Evolutionary conservation across 2,888 invertebrate genomes (phyloP).

Genomic region (Drosophila cracens): DNA sequence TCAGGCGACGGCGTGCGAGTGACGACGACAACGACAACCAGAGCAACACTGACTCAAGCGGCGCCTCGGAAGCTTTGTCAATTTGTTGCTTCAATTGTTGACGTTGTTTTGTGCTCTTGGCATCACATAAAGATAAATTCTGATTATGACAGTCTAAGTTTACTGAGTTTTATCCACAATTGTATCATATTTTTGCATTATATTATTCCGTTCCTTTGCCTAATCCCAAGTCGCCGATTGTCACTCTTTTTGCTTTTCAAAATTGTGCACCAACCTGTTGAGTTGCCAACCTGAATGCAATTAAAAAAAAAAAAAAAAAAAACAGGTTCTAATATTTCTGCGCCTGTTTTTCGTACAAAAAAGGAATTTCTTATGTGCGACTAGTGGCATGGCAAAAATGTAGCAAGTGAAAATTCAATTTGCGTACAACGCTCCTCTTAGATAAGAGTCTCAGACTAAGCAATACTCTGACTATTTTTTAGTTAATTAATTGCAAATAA

Average conservation of each 20-base stretch:
- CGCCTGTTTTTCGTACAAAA: conserved; percentile 15
- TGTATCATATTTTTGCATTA: conserved; percentile 4
- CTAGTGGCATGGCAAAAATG: conserved; percentile 6
- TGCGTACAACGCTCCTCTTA: background rate
- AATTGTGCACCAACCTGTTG: conserved; percentile 47
- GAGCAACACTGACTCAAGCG: conserved; percentile 7
- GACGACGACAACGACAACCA: conserved; percentile 15
- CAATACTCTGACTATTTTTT: conserved; percentile 1
- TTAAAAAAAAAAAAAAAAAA: conserved; percentile 1
- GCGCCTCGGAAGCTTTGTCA: conserved; percentile 21
- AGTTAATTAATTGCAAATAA: background rate
- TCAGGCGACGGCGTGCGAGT: conserved; percentile 33
- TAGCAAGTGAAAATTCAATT: background rate
- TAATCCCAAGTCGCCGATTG: conserved; percentile 8
- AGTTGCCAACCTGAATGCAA: conserved; percentile 19
- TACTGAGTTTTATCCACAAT: conserved; percentile 28
- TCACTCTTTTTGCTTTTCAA: background rate
- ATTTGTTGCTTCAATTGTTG: conserved; percentile 28
- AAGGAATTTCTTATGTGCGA: conserved; percentile 22
- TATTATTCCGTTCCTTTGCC: conserved; percentile 7
- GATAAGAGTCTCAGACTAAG: background rate
- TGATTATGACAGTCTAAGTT: conserved; percentile 30
- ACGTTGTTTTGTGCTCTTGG: conserved; percentile 9
- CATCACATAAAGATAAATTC: conserved; percentile 51
- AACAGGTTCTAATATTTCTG: conserved; percentile 54